A percentile compares a stretch with the other conserved stretches of the same genome.
phyloP scores from a whole-genome alignment of 2,888 invertebrate genomes.

The Osedax fenrisi region DNA sequence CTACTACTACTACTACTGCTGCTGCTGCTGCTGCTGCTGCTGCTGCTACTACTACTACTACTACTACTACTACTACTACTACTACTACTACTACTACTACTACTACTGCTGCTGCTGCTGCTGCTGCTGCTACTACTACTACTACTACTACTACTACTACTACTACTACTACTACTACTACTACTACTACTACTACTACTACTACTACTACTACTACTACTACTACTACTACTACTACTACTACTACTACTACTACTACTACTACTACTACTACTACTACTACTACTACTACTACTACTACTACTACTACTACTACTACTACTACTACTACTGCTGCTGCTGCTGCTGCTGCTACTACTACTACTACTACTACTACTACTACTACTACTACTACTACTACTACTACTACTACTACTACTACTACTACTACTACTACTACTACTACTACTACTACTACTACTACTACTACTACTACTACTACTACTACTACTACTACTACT shows the following conservation, averaged over 20 bases:
- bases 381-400: constrained; percentile 3
- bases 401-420: constrained; percentile 3
- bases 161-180: constrained; percentile 3
- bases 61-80: too few relatives aligned
- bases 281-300: constrained; percentile 3
- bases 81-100: too few relatives aligned
- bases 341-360: background rate
- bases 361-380: constrained; percentile 3
- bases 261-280: constrained; percentile 3
- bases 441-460: constrained; percentile 3
- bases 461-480: constrained; percentile 3
- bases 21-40: too few relatives aligned
- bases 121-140: too few relatives aligned
- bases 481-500: constrained; percentile 3
- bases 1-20: too few relatives aligned
- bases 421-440: constrained; percentile 3
- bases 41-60: too few relatives aligned
- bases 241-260: too few relatives aligned
- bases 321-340: background rate
- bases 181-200: constrained; percentile 3
- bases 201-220: constrained; percentile 3
- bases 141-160: constrained; percentile 3
- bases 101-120: too few relatives aligned
- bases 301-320: constrained; percentile 3
- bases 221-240: constrained; percentile 3